These are phyloP conservation scores for Diorhabda elongata DNA, from an alignment of 1,140 invertebrate species.

Conservation along the genomic window DNA sequence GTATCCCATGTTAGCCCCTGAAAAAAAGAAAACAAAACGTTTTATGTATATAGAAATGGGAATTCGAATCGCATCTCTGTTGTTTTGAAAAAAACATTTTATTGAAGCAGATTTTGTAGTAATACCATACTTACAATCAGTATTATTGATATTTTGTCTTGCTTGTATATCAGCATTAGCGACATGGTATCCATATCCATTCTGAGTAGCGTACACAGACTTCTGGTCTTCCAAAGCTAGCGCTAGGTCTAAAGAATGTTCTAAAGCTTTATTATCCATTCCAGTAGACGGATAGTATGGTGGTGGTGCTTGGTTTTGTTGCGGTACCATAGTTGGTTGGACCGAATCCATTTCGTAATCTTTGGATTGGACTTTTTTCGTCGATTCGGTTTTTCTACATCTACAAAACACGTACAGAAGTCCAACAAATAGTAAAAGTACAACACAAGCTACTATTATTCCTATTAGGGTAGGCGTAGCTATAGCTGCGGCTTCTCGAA, in stretches of 20 bases:
- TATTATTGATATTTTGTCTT: slow-evolving; percentile 65
- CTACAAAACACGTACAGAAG: slow-evolving; percentile 80
- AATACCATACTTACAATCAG: slow-evolving; percentile 61
- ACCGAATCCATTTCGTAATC: slow-evolving; percentile 86
- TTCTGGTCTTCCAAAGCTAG: slow-evolving; percentile 78
- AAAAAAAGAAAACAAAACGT: slow-evolving; percentile 10
- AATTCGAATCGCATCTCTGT: no score
- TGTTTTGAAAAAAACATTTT: not conserved
- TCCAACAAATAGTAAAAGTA: slow-evolving; percentile 72
- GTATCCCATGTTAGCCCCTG: slow-evolving; percentile 82
- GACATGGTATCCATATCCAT: slow-evolving; percentile 77
- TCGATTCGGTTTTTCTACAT: slow-evolving; percentile 68
- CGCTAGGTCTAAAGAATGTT: slow-evolving; percentile 79
- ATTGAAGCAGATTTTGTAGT: not conserved
- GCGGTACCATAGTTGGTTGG: slow-evolving; percentile 71
- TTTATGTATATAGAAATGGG: not conserved
- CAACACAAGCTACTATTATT: slow-evolving; percentile 74
- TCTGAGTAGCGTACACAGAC: slow-evolving; percentile 73
- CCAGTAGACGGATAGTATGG: slow-evolving; percentile 80
- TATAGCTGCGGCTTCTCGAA: slow-evolving; percentile 70
- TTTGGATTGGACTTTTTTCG: slow-evolving; percentile 74
- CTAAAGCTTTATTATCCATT: slow-evolving; percentile 86
- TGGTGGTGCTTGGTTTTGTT: slow-evolving; percentile 75
- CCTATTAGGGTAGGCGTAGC: slow-evolving; percentile 75
- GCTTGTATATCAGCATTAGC: slow-evolving; percentile 50